Base-by-base conservation (phyloP, 2,113 vertebrate species). In the Nestor notabilis region DNA sequence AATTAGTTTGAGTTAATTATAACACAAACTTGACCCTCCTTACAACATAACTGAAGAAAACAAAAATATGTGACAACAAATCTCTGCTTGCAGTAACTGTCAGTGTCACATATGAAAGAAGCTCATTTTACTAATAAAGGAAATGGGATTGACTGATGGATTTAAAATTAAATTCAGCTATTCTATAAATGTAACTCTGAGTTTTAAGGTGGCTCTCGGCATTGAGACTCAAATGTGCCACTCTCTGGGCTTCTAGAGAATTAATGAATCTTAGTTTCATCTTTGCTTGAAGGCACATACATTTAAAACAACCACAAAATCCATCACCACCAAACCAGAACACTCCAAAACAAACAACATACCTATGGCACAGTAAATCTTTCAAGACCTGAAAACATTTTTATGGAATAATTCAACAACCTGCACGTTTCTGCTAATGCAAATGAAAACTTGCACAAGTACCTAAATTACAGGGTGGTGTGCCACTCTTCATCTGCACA, bases 401-500 rank as follows among this genome's bases (percentile, higher is more conserved):
- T 89, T 65, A 52, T 29, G 72, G 41, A 93, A 69, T 56, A 95
- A 90, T 86, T 90, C 68, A 92, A 84, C 56, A 86, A 95, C 87
- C 53, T 93, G 53, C 68, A 60, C 83, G 46, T 17, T 88, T 91
- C 91, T 94, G 65, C 79, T 96, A 65, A 93, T 82, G 95, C 92
- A 96, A 96, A 97, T 97, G 88, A 74, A 96, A 95, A 92, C 90
- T 84, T 93, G 92, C 94, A 95, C 65, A 89, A 70, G 80, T 75
- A 83, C 92, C 90, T 63, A 96, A 97, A 95, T 97, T 92, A 94
- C 95, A 97, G 96, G 97, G 95, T 96, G 96, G 81, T 23, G 61
- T 90, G 97, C 92, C 95, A 85, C 75, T 97, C 93, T 93, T 94
- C 52, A 85, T 93, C 91, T 96, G 68, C 89, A 52, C 16, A 93